Evolutionary conservation across 2,113 vertebrate genomes (phyloP).

Genomic region (Dasypus novemcinctus): DNA sequence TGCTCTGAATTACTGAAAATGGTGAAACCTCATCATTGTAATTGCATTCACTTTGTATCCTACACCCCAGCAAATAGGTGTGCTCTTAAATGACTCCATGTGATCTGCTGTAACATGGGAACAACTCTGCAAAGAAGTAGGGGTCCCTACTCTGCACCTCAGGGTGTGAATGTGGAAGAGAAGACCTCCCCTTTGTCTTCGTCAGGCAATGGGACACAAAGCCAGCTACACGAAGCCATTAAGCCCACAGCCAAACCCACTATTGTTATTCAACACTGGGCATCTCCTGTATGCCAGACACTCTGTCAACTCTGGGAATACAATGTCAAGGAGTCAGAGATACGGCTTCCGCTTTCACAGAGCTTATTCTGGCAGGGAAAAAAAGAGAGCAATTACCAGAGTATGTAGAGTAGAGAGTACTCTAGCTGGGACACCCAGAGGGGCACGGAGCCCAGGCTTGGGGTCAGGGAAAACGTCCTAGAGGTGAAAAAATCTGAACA

Average conservation of each 20-base stretch:
- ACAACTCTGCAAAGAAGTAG: neutral
- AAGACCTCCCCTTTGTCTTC: neutral
- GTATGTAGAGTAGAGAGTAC: no score
- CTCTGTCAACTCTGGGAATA: neutral
- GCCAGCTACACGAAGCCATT: neutral
- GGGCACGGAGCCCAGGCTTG: neutral
- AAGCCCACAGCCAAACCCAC: neutral
- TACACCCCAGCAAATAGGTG: neutral
- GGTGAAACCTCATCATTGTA: neutral
- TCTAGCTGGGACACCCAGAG: neutral
- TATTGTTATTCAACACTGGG: neutral
- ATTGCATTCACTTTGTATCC: neutral
- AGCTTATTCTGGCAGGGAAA: neutral
- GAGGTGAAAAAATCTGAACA: neutral
- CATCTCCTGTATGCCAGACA: no score
- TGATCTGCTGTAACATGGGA: neutral
- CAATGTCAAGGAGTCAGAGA: neutral
- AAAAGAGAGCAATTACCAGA: no score
- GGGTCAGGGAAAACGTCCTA: neutral
- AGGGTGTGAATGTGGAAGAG: neutral
- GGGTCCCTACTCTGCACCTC: neutral
- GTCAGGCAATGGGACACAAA: neutral
- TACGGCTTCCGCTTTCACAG: neutral
- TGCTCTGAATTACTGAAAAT: neutral
- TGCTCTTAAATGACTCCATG: neutral